Evolutionary conservation across 1,140 invertebrate genomes (phyloP).

Genomic region (Pantala flavescens): DNA sequence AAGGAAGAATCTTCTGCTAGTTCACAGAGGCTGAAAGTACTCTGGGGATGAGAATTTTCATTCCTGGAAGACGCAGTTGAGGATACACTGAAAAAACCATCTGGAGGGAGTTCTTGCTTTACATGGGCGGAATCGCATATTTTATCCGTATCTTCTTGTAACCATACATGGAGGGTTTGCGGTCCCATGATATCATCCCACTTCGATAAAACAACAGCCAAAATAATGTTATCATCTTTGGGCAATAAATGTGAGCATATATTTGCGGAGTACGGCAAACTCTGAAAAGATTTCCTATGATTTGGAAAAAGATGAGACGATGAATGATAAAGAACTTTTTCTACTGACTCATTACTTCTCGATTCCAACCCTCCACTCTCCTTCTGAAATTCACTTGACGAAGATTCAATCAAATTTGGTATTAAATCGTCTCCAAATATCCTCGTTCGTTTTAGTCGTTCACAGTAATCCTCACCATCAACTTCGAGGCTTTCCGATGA

Average conservation of each 20-base stretch:
- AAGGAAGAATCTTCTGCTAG: not conserved
- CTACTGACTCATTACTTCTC: too few species aligned
- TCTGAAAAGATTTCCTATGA: too few species aligned
- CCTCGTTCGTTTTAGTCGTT: too few species aligned
- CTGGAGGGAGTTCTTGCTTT: not conserved
- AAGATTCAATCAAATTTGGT: too few species aligned
- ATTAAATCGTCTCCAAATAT: too few species aligned
- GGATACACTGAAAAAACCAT: not conserved
- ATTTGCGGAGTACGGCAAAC: too few species aligned
- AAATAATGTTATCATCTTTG: conserved; percentile 17
- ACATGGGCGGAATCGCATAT: not conserved
- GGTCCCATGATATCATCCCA: conserved; percentile 23
- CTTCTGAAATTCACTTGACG: too few species aligned
- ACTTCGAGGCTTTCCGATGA: too few species aligned
- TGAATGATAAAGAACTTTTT: too few species aligned
- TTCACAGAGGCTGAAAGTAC: not conserved
- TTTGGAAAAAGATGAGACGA: too few species aligned
- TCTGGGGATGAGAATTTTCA: not conserved
- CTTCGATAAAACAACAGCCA: conserved; percentile 19
- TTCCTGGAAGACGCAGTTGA: not conserved
- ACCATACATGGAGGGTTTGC: conserved; percentile 21
- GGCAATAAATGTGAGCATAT: conserved; percentile 19
- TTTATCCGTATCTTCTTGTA: conserved; percentile 14
- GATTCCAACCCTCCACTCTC: too few species aligned
- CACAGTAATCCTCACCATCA: too few species aligned